Percentiles rank a stretch among this genome's conserved stretches.
Conservation (phyloP, 2,888 invertebrate genomes). For the Stomorhina lunata region DNA sequence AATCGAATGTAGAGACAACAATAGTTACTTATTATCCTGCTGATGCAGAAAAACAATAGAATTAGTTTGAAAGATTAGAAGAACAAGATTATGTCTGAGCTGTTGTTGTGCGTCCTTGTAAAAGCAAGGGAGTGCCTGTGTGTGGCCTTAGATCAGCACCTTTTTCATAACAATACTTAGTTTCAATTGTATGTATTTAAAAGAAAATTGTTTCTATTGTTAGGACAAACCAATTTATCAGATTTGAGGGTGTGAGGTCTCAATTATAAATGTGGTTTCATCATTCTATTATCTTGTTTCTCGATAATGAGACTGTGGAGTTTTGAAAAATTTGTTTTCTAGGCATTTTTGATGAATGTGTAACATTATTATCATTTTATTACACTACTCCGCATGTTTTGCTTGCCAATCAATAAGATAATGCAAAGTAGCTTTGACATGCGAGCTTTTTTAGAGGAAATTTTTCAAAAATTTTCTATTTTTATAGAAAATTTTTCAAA, state of each 20-base stretch:
- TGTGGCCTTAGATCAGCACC: conserved; percentile 53
- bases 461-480: no score
- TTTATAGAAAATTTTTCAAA: no score
- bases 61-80: conserved; percentile 4
- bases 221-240: conserved; percentile 41
- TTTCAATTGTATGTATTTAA: conserved; percentile 36
- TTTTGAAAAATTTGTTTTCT: conserved; percentile 5
- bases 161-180: conserved; percentile 41
- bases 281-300: conserved; percentile 30
- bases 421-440: no score
- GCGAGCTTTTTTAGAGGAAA: no score
- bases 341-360: background rate
- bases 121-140: background rate
- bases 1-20: conserved; percentile 10
- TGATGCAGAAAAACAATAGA: conserved; percentile 39
- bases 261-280: conserved; percentile 45
- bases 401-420: no score
- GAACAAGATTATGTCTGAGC: conserved; percentile 29
- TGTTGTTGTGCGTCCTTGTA: background rate
- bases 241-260: conserved; percentile 50
- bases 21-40: conserved; percentile 51
- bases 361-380: background rate
- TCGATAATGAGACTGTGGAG: background rate
- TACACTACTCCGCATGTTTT: no score
- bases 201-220: conserved; percentile 40